These are phyloP conservation scores for Hybognathus amarus DNA, from an alignment of 2,797 vertebrate species.

Conservation along the genomic window DNA sequence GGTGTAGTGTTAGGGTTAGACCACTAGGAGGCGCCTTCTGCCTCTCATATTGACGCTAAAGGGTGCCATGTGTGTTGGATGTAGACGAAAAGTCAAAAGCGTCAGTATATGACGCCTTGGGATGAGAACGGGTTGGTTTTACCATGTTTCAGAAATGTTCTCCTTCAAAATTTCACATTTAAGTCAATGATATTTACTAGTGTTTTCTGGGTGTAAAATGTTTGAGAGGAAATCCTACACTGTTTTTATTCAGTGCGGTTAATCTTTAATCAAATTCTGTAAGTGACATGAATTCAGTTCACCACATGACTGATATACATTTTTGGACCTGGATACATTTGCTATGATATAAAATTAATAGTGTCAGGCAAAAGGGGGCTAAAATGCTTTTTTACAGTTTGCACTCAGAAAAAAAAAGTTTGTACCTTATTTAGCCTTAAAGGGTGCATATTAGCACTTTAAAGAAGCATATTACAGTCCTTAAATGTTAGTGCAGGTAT, in stretches of 20 bases:
- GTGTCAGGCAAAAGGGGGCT: not conserved
- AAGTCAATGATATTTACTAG: not conserved
- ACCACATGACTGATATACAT: not conserved
- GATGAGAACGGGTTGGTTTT: not conserved
- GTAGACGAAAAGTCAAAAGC: no score
- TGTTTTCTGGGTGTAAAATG: not conserved
- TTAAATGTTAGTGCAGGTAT: not conserved
- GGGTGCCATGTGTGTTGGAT: no score
- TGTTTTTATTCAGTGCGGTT: not conserved
- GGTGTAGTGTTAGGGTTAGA: no score
- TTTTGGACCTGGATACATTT: not conserved
- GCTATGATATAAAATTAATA: not conserved
- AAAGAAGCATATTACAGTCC: no score
- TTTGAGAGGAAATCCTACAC: not conserved
- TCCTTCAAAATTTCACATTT: not conserved
- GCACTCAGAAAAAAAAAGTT: not conserved
- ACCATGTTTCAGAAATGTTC: not conserved
- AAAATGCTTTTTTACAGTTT: not conserved
- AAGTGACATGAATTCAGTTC: not conserved
- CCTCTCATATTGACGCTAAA: no score
- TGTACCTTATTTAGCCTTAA: not conserved
- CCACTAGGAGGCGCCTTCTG: no score
- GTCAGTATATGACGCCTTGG: no score
- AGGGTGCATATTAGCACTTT: not conserved
- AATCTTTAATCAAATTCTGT: not conserved